A percentile compares a stretch with the other conserved stretches of the same genome.
These are phyloP conservation scores for Falcaria lacertinaria DNA, from an alignment of 2,888 invertebrate genomes.

Conservation along the genomic window DNA sequence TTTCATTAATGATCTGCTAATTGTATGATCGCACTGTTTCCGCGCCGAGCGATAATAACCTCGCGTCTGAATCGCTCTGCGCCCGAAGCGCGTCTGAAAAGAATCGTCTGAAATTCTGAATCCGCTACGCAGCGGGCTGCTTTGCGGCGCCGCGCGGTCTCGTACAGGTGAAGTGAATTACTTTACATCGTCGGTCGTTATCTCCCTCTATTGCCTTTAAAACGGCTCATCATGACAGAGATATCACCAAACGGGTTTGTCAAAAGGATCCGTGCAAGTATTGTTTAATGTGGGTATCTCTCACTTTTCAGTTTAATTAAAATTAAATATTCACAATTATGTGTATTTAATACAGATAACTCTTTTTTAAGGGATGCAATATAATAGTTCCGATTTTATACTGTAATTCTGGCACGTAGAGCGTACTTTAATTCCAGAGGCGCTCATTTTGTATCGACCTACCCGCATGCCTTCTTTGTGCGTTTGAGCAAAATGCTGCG, in stretches of 20 bases:
- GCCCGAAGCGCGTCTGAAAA: conserved; percentile 57
- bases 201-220: not conserved
- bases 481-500: not conserved
- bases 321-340: conserved; percentile 25
- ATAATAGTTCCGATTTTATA: not conserved
- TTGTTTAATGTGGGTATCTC: no score
- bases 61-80: conserved; percentile 34
- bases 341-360: conserved; percentile 7
- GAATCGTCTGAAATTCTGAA: no score
- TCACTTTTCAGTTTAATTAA: conserved; percentile 12
- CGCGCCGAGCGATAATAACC: conserved; percentile 19
- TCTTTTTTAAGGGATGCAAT: no score
- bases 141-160: conserved; percentile 65
- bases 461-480: not conserved
- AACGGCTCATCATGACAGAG: not conserved
- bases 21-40: conserved; percentile 35
- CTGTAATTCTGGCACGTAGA: no score
- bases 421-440: not conserved
- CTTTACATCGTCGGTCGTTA: conserved; percentile 11
- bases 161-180: conserved; percentile 36
- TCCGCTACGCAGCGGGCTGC: conserved; percentile 18
- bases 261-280: conserved; percentile 3
- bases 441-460: not conserved
- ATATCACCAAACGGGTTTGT: not conserved
- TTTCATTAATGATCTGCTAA: conserved; percentile 57